phyloP scores from a whole-genome alignment of 1,140 invertebrate genomes.

The Leptonema lineaticorne region DNA sequence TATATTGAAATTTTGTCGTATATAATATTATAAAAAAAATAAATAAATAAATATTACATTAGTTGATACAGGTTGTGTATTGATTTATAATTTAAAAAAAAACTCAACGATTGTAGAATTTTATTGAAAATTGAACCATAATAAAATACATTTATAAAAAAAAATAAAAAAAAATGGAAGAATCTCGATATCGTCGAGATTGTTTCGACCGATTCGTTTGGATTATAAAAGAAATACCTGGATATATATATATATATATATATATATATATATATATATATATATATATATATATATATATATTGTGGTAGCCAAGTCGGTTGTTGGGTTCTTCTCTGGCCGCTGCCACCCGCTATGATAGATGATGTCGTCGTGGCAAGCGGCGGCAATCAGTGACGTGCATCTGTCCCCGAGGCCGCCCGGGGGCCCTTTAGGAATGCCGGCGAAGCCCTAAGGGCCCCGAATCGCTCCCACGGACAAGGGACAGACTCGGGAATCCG shows the following conservation, averaged over 20 bases:
- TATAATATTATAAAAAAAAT: no score
- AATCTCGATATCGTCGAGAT: no score
- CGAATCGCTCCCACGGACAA: slow-evolving; percentile 8
- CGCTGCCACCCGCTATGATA: slow-evolving; percentile 13
- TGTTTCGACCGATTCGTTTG: no score
- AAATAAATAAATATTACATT: no score
- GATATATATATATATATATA: background rate
- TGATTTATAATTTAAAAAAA: no score
- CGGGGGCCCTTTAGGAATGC: background rate
- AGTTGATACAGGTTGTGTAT: no score
- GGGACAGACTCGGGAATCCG: background rate
- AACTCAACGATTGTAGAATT: no score
- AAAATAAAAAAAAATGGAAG: no score
- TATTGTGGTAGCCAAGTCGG: background rate
- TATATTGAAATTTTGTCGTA: no score
- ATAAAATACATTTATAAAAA: no score
- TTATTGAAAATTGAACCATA: no score
- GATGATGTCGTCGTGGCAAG: slow-evolving; percentile 6
- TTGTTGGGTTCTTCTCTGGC: background rate
- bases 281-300: background rate
- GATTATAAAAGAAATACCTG: no score
- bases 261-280: background rate
- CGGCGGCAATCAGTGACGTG: slow-evolving; percentile 7
- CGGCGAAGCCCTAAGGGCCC: background rate
- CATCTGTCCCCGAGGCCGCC: background rate